Evolutionary conservation across 1,140 invertebrate genomes (phyloP), one percentile per base, ranked within the genome.

Genomic region (Sinella curviseta): DNA sequence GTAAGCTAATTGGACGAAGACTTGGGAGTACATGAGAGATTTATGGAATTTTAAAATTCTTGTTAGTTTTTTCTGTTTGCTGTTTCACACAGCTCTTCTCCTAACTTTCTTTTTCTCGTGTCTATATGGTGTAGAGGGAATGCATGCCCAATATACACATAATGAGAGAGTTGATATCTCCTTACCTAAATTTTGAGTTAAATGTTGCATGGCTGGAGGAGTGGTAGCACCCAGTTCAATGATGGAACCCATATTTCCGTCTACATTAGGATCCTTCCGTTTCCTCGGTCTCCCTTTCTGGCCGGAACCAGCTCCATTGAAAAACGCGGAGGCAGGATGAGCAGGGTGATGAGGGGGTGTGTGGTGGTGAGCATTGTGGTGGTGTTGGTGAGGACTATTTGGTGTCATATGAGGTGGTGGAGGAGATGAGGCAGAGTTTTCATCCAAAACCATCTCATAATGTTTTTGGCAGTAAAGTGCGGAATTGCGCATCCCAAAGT

Each of bases 251-350:
- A 77, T 55, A n/a, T 35, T 55, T 57, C 48, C 55, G 76, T 34
- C 31, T 20, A 76, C 30, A 20, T 36, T 35, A 24, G 78, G 48
- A 14, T 90, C 85, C 87, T 94, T 95, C 85, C 94, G 89, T 86
- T 96, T 97, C 83, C 94, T 88, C 0, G 94, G 94, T 39, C 95
- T 87, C 1, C 94, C 94, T 87, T 96, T 96, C 80, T 93, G 92
- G 26, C 89, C 89, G 82, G 90, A 87, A 36, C 90, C 90, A 16
- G 91, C 89, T 17, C 93, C 93, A 86, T 94, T 94, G 89, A 92
- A 94, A 88, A 92, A 92, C 82, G 65, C 86, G 82, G 35, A 34
- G 90, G 86, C 86, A 77, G 87, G 30, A 35, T 86, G 86, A 86
- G 84, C 89, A 87, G 86, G 91, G 90, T 80, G 88, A 84, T 81